phyloP scores from a whole-genome alignment of 2,888 invertebrate species.

The Troides aeacus region DNA sequence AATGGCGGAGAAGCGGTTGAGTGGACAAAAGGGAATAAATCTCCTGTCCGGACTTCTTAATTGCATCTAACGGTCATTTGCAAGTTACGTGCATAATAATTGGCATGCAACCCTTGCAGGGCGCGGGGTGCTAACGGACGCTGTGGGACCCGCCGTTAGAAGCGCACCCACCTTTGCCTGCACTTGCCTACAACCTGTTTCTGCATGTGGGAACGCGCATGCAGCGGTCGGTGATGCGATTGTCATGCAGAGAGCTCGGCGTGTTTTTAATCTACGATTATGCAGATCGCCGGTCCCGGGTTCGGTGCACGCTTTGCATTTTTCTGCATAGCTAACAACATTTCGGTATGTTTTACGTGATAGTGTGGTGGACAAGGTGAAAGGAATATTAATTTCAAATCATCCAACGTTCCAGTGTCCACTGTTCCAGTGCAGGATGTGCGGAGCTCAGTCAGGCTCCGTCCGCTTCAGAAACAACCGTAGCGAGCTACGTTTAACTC shows the following conservation, averaged over 20 bases:
- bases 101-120: constrained; percentile 58
- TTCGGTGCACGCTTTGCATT: constrained; percentile 44
- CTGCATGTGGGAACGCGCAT: constrained; percentile 49
- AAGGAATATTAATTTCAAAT: constrained; percentile 1
- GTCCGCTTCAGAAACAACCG: too few species aligned
- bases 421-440: too few species aligned
- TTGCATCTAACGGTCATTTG: constrained; percentile 46
- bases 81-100: constrained; percentile 43
- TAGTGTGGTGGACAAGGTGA: not conserved
- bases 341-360: not conserved
- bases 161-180: constrained; percentile 49
- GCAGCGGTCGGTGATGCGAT: constrained; percentile 43
- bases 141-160: constrained; percentile 54
- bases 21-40: constrained; percentile 13
- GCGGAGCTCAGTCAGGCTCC: too few species aligned
- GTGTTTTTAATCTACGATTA: constrained; percentile 65
- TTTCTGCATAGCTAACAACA: constrained; percentile 43
- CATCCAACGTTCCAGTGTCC: not conserved
- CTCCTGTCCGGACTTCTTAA: constrained; percentile 5
- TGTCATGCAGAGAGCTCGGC: constrained; percentile 57
- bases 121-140: constrained; percentile 50
- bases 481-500: too few species aligned
- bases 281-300: constrained; percentile 52
- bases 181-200: constrained; percentile 65
- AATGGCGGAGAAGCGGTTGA: not conserved